phyloP scores from a whole-genome alignment of 2,797 vertebrate species.

The Neosalanx taihuensis region DNA sequence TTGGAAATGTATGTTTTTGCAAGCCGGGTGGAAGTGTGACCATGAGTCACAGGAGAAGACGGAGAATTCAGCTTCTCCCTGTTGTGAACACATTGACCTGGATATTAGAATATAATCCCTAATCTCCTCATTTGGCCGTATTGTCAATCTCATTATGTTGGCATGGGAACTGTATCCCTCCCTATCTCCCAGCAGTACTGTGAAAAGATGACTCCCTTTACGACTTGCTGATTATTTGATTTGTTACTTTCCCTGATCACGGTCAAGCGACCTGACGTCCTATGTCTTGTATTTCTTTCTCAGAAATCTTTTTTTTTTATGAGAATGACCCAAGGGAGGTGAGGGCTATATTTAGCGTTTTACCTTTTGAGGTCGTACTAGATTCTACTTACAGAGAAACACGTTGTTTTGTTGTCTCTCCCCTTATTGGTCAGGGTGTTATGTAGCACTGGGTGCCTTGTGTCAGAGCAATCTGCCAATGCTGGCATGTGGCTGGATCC shows the following conservation, averaged over 20 bases:
- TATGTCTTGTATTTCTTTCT: too few species aligned
- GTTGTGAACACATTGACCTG: conserved; percentile 33
- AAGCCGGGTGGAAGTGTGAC: too few species aligned
- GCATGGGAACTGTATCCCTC: not conserved
- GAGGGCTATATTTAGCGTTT: not conserved
- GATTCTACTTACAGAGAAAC: not conserved
- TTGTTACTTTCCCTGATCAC: not conserved
- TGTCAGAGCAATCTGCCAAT: not conserved
- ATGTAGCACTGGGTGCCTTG: not conserved
- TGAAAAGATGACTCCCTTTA: not conserved
- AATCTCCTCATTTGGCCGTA: conserved; percentile 33
- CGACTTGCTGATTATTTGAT: not conserved
- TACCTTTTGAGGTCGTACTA: not conserved
- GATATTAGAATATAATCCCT: conserved; percentile 35
- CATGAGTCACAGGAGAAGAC: too few species aligned
- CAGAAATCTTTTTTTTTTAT: too few species aligned
- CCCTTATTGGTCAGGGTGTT: not conserved
- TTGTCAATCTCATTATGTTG: conserved; percentile 42
- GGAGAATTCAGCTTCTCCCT: not conserved
- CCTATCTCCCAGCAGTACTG: not conserved
- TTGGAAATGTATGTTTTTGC: not conserved
- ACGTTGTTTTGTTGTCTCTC: not conserved
- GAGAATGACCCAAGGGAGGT: not conserved
- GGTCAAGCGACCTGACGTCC: not conserved
- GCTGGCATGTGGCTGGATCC: not conserved